These are phyloP conservation scores for Pteropus alecto DNA, from an alignment of 2,113 vertebrate genomes.

Conservation along the genomic window DNA sequence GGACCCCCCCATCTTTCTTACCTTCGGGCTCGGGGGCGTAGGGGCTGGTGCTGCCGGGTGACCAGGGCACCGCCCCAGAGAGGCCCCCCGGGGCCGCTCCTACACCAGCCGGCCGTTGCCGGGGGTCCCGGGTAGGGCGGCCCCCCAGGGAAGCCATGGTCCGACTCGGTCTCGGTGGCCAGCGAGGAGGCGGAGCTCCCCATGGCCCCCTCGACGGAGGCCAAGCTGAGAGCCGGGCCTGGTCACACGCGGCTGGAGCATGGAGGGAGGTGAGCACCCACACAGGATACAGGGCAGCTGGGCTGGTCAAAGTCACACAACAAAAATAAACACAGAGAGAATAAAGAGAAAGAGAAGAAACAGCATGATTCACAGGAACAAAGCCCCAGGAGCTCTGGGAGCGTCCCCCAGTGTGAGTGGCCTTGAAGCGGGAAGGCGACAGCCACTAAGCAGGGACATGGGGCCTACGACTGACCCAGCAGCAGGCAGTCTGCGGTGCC, in stretches of 20 bases:
- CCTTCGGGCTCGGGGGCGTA: constrained; percentile 89
- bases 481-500: not conserved
- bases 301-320: constrained; percentile 72
- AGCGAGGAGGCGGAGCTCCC: constrained; percentile 98
- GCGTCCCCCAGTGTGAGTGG: not conserved
- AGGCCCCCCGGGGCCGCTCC: constrained; percentile 90
- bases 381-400: constrained; percentile 33
- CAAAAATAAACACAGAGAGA: constrained; percentile 51
- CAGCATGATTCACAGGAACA: constrained; percentile 68
- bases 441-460: not conserved
- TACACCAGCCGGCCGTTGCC: constrained; percentile 91
- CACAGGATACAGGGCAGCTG: constrained; percentile 73
- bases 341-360: constrained; percentile 79
- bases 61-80: constrained; percentile 91
- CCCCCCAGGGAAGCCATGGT: constrained; percentile 91
- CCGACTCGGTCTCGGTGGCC: constrained; percentile 94
- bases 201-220: constrained; percentile 85
- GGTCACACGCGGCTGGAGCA: constrained; percentile 82
- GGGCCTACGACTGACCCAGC: no score
- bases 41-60: constrained; percentile 89
- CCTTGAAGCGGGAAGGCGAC: not conserved
- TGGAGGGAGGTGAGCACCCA: constrained; percentile 79
- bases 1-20: constrained; percentile 81
- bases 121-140: constrained; percentile 88
- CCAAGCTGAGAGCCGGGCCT: constrained; percentile 76